Evolutionary conservation across 2,797 vertebrate species (phyloP).

Genomic region (Toxotes lorentzi): DNA sequence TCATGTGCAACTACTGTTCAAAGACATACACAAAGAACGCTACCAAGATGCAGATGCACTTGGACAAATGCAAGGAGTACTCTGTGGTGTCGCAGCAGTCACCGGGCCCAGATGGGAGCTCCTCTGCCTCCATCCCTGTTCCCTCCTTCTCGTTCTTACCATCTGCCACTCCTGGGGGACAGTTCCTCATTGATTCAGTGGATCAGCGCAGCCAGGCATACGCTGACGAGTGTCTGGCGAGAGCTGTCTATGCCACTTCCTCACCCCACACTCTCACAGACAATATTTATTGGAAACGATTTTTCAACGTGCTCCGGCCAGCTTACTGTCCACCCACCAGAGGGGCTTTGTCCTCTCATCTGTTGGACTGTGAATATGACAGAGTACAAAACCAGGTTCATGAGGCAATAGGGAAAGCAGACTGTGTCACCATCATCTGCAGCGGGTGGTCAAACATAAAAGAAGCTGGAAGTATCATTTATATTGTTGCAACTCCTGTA

Average conservation of each 20-base stretch:
- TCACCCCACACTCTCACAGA: slow-evolving; percentile 63
- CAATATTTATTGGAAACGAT: slow-evolving; percentile 67
- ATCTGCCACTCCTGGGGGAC: slow-evolving; percentile 53
- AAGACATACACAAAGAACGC: slow-evolving; percentile 67
- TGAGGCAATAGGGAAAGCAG: slow-evolving; percentile 57
- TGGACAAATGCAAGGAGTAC: slow-evolving; percentile 71
- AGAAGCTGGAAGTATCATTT: slow-evolving; percentile 40
- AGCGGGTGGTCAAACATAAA: slow-evolving; percentile 39
- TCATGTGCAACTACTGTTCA: slow-evolving; percentile 73
- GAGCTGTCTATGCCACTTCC: slow-evolving; percentile 63
- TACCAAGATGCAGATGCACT: slow-evolving; percentile 73
- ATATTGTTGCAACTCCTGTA: slow-evolving; percentile 50
- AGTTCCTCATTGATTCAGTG: slow-evolving; percentile 71
- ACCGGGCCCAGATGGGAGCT: slow-evolving; percentile 56
- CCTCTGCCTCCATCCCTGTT: slow-evolving; percentile 66
- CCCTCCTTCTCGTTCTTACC: slow-evolving; percentile 65
- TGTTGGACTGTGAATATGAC: slow-evolving; percentile 63
- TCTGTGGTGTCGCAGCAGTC: slow-evolving; percentile 58
- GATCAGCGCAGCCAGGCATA: slow-evolving; percentile 66
- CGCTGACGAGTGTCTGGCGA: slow-evolving; percentile 65
- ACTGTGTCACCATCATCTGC: slow-evolving; percentile 56
- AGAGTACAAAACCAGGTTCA: slow-evolving; percentile 59
- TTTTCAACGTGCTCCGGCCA: slow-evolving; percentile 60
- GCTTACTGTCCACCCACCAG: slow-evolving; percentile 68
- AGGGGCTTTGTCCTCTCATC: slow-evolving; percentile 62